Evolutionary conservation across 2,797 vertebrate genomes (phyloP), one percentile per base, ranked within the genome.

Genomic region (Esox masquinongy): DNA sequence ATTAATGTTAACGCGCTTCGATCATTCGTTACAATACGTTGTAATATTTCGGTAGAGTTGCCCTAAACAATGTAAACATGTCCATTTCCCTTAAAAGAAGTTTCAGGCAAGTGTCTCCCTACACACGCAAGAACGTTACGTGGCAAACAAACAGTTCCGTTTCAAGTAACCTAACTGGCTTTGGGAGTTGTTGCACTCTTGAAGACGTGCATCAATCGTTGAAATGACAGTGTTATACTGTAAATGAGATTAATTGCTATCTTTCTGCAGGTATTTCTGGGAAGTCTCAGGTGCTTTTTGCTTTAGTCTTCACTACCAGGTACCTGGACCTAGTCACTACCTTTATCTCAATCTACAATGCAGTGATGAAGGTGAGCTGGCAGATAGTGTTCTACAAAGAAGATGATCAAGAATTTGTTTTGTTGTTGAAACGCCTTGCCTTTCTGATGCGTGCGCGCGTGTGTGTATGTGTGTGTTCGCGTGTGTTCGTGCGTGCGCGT

Each of bases 241-340:
- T 59, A 59, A 4, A 1, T 24, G 56, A 26, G n/a, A 24, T 26
- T 5, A 29, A 43, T 4, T 7, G 22, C 4, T 50, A 8, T 29
- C 1, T 31, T 8, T 66, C 7, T 6, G 0, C 56, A 99, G 97
- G 98, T 50, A 98, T 99, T 86, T 99, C 98, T 1, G 98, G 97
- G 84, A 99, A 98, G 88, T 98, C 97, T 78, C 98, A 99, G 93
- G 89, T 97, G 75, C 94, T 99, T 80, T 99, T 99, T 1, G 95
- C 97, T 0, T 82, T 99, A 0, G 98, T 99, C 78, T 99, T 99
- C 89, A 98, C 96, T 82, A 97, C 96, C 80, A 95, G 97, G 77
- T 99, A 99, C 83, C 92, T 99, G 78, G 98, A 99, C 88, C 89
- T 99, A 77, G 94, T 99, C 85, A 96, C 94, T 0, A 85, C 83